phyloP scores from a whole-genome alignment of 2,797 vertebrate species.

The Aphelocoma californica region DNA sequence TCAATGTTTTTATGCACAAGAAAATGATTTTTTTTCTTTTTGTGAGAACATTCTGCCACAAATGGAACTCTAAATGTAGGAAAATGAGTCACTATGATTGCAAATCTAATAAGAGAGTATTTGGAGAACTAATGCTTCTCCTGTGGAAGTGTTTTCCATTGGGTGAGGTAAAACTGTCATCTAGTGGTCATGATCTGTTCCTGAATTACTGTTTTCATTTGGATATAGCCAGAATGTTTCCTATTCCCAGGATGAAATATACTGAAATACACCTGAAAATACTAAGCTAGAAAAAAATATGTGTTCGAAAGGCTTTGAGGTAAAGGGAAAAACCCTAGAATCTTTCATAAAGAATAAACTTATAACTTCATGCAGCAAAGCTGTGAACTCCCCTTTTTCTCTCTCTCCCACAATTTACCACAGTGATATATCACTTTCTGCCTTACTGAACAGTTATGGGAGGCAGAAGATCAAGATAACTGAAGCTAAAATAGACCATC shows the following conservation, averaged over 20 bases:
- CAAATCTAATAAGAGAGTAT: not conserved
- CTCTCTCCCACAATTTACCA: not conserved
- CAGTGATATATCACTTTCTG: not conserved
- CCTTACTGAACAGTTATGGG: not conserved
- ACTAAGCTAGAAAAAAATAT: not conserved
- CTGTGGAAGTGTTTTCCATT: not conserved
- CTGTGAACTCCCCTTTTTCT: not conserved
- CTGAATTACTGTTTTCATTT: not conserved
- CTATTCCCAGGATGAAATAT: not conserved
- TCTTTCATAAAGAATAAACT: not conserved
- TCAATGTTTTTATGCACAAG: not conserved
- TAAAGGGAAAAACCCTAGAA: not conserved
- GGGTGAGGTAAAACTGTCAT: conserved; percentile 70
- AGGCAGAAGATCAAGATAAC: not conserved
- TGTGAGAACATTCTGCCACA: not conserved
- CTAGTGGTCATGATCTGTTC: conserved; percentile 67
- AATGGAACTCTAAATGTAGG: not conserved
- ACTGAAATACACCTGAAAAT: not conserved
- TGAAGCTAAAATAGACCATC: not conserved
- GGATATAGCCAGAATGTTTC: not conserved
- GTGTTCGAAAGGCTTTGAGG: not conserved
- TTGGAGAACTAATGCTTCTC: not conserved
- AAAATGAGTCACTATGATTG: not conserved
- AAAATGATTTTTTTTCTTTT: not conserved
- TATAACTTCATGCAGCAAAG: not conserved